These are phyloP conservation scores for Leptocoma aspasia DNA, from an alignment of 2,113 vertebrate genomes.

Conservation along the genomic window DNA sequence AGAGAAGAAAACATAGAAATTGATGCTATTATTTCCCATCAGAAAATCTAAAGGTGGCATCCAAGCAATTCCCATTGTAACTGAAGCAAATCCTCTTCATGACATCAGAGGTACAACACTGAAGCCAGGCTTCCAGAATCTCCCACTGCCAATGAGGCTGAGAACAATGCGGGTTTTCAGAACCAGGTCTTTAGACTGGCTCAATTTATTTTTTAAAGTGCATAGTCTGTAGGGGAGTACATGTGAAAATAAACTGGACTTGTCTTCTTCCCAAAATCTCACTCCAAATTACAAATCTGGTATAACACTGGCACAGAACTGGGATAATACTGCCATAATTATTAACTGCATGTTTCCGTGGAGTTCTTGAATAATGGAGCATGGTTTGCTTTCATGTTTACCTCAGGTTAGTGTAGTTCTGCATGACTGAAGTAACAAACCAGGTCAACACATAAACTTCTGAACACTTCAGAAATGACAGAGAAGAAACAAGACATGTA, in stretches of 20 bases:
- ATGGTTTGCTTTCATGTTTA: fast-evolving
- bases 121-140: not conserved
- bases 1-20: not conserved
- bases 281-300: not conserved
- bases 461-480: not conserved
- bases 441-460: not conserved
- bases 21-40: not conserved
- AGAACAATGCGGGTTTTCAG: not conserved
- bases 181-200: not conserved
- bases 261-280: not conserved
- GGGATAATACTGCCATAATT: not conserved
- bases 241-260: not conserved
- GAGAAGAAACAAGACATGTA: fast-evolving
- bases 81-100: not conserved
- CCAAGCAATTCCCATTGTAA: not conserved
- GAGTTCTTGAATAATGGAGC: not conserved
- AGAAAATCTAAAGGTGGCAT: not conserved
- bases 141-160: not conserved
- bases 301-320: not conserved
- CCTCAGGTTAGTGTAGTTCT: not conserved
- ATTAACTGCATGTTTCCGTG: not conserved
- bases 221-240: not conserved
- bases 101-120: not conserved
- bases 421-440: not conserved
- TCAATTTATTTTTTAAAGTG: not conserved